phyloP scores from a whole-genome alignment of 2,888 invertebrate genomes.

The Odontocolon sp. region DNA sequence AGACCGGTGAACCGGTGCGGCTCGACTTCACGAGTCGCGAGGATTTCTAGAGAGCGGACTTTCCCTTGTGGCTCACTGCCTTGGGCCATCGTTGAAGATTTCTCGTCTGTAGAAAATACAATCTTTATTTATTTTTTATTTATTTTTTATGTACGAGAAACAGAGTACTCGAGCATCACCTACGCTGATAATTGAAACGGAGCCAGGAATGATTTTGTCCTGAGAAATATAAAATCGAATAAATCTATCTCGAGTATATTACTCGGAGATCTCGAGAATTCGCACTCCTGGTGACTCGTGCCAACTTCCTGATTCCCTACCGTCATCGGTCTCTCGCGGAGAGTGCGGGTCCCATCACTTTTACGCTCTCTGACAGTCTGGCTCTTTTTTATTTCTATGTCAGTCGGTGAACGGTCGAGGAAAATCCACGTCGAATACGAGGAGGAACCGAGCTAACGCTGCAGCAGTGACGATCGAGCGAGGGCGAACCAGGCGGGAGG shows the following conservation, averaged over 20 bases:
- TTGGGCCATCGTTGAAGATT: not conserved
- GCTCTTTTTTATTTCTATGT: not conserved
- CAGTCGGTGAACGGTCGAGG: no score
- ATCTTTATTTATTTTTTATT: no score
- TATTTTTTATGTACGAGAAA: no score
- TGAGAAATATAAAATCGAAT: conserved; percentile 45
- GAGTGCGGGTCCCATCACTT: not conserved
- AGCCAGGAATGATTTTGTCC: conserved; percentile 44
- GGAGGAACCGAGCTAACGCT: no score
- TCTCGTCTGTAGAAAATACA: no score
- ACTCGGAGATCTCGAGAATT: conserved; percentile 31
- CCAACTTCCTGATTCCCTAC: conserved; percentile 59
- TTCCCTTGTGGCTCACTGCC: not conserved
- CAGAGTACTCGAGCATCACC: no score
- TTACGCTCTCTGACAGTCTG: not conserved
- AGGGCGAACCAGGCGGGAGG: not conserved
- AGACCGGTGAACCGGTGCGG: not conserved
- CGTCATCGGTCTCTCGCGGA: not conserved
- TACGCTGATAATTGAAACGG: conserved; percentile 35
- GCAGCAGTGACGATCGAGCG: not conserved
- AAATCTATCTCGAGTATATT: conserved; percentile 25
- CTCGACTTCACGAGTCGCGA: not conserved
- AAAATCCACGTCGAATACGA: no score
- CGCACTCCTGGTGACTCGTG: conserved; percentile 8
- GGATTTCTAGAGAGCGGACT: conserved; percentile 2